Conservation (phyloP, 2,888 invertebrate species). For the Cheilosia impressa region DNA sequence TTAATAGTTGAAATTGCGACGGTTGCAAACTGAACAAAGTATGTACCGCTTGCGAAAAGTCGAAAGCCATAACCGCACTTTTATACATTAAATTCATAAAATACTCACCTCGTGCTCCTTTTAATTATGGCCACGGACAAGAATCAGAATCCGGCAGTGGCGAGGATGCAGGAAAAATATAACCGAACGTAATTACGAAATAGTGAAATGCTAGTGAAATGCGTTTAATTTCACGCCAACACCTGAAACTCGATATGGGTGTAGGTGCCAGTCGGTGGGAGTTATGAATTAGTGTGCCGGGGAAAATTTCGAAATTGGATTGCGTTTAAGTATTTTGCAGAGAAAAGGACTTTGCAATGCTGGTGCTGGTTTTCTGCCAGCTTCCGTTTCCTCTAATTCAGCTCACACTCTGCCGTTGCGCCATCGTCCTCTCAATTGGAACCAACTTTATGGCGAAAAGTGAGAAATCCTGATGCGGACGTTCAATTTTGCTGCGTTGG, state of each 20-base stretch:
- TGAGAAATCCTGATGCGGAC: constrained; percentile 39
- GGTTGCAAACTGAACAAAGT: background rate
- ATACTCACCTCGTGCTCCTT: constrained; percentile 12
- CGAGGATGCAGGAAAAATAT: constrained; percentile 7
- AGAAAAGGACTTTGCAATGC: constrained; percentile 9
- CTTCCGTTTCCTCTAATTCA: constrained; percentile 43
- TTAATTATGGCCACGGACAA: constrained; percentile 4
- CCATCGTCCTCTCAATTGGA: constrained; percentile 19
- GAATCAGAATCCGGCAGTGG: constrained; percentile 43
- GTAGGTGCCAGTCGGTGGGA: constrained; percentile 8
- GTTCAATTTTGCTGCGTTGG: constrained; percentile 6
- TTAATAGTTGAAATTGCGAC: constrained; percentile 34
- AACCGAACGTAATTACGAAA: constrained; percentile 65
- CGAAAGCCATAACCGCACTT: background rate
- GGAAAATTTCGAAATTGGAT: constrained; percentile 55
- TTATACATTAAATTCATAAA: constrained; percentile 43
- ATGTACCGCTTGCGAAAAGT: constrained; percentile 1
- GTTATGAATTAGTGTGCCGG: constrained; percentile 58
- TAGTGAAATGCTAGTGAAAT: constrained; percentile 61
- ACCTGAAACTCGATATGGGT: constrained; percentile 45
- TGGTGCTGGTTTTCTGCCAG: constrained; percentile 29
- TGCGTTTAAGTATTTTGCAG: constrained; percentile 59
- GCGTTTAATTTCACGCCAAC: constrained; percentile 68
- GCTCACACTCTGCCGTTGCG: background rate
- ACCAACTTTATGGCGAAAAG: constrained; percentile 45